Conservation (phyloP, 2,888 invertebrate species). For the Herminia tarsipennalis region DNA sequence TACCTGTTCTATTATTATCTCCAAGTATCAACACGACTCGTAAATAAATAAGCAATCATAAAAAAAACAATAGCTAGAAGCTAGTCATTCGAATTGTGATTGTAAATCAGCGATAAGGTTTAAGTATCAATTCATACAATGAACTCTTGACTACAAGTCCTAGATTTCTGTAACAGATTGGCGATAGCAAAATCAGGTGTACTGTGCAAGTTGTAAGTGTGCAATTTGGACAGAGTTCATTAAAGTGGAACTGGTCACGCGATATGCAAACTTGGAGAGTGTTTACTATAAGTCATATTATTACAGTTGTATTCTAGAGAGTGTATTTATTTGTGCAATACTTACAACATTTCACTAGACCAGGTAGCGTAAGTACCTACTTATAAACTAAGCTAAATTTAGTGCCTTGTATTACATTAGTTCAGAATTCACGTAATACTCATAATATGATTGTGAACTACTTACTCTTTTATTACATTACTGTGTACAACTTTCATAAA, state of each 20-base stretch:
- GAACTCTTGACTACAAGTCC: constrained; percentile 8
- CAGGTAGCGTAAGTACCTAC: too few species aligned
- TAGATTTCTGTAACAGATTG: constrained; percentile 6
- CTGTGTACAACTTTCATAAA: too few species aligned
- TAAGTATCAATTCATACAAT: constrained; percentile 6
- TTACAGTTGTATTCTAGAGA: not conserved
- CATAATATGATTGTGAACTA: too few species aligned
- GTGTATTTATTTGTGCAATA: too few species aligned
- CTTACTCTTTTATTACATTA: too few species aligned
- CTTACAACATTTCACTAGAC: too few species aligned
- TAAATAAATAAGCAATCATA: constrained; percentile 10
- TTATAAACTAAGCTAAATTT: too few species aligned
- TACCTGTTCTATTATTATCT: not conserved
- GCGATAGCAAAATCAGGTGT: constrained; percentile 8
- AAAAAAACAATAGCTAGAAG: constrained; percentile 11
- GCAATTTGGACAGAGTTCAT: constrained; percentile 12
- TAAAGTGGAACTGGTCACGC: constrained; percentile 23
- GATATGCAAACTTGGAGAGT: constrained; percentile 3
- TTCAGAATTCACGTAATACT: too few species aligned
- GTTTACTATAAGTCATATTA: not conserved
- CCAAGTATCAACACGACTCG: not conserved
- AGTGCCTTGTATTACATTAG: too few species aligned
- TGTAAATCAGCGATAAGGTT: constrained; percentile 5
- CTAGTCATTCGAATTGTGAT: constrained; percentile 2
- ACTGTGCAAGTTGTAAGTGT: constrained; percentile 25